Evolutionary conservation across 2,888 invertebrate genomes (phyloP).

Genomic region (Nemurella pictetii): DNA sequence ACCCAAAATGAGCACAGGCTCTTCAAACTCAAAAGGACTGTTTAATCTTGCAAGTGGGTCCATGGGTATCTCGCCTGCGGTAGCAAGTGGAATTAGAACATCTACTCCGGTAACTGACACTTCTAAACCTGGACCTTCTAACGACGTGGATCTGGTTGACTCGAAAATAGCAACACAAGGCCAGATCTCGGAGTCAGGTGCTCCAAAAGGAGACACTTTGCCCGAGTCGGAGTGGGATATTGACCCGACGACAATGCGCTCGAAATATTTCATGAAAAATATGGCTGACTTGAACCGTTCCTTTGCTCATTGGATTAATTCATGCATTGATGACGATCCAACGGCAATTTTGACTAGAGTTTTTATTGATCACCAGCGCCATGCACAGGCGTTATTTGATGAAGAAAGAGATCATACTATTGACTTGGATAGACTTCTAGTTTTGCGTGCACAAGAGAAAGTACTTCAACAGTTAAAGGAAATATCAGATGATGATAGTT

Average conservation of each 20-base stretch:
- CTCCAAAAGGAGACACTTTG: no score
- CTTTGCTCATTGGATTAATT: neutral
- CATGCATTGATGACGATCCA: neutral
- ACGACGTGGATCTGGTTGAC: no score
- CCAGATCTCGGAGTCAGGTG: no score
- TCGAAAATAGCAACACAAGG: no score
- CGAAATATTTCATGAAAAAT: neutral
- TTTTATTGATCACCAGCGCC: conserved; percentile 14
- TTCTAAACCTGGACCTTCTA: no score
- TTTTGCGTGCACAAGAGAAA: neutral
- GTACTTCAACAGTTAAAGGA: conserved; percentile 6
- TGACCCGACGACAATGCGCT: neutral
- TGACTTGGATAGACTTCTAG: no score
- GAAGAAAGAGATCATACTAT: neutral
- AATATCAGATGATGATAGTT: neutral
- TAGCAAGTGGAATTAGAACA: no score
- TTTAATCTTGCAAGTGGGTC: no score
- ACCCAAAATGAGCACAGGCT: neutral
- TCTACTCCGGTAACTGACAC: no score
- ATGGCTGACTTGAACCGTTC: neutral
- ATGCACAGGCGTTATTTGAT: conserved; percentile 1
- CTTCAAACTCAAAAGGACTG: no score
- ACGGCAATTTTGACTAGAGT: neutral
- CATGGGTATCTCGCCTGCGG: no score
- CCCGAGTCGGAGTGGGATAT: neutral